phyloP scores from a whole-genome alignment of 2,113 vertebrate species.

The Excalfactoria chinensis region DNA sequence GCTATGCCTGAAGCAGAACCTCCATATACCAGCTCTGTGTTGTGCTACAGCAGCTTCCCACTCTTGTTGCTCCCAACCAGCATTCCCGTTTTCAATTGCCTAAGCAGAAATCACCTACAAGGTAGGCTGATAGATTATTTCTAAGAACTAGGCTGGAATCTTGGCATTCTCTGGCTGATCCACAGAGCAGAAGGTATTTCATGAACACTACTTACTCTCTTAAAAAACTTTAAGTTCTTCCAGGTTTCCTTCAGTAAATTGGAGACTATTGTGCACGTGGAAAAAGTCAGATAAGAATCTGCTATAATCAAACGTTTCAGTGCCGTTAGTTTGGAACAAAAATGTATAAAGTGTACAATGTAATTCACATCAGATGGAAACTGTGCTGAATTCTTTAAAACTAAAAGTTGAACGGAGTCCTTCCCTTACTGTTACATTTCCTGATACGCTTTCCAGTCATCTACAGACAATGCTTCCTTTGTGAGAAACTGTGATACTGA shows the following conservation, averaged over 20 bases:
- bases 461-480: neutral
- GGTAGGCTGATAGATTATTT: neutral
- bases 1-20: neutral
- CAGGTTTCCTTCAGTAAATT: neutral
- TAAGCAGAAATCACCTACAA: neutral
- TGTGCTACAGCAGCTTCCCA: neutral
- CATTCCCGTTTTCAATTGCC: neutral
- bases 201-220: neutral
- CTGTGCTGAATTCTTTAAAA: neutral
- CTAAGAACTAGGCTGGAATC: neutral
- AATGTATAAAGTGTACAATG: neutral
- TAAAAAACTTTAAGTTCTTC: neutral
- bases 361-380: constrained; percentile 29
- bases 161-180: neutral
- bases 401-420: neutral
- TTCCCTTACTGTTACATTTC: neutral
- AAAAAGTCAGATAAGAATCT: constrained; percentile 26
- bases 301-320: neutral
- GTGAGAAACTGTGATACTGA: neutral
- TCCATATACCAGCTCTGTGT: neutral
- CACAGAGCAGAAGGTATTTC: neutral
- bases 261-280: neutral
- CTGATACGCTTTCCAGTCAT: neutral
- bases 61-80: neutral
- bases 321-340: constrained; percentile 3